Evolutionary conservation across 2,888 invertebrate genomes (phyloP).

Genomic region (Acronicta leporina): DNA sequence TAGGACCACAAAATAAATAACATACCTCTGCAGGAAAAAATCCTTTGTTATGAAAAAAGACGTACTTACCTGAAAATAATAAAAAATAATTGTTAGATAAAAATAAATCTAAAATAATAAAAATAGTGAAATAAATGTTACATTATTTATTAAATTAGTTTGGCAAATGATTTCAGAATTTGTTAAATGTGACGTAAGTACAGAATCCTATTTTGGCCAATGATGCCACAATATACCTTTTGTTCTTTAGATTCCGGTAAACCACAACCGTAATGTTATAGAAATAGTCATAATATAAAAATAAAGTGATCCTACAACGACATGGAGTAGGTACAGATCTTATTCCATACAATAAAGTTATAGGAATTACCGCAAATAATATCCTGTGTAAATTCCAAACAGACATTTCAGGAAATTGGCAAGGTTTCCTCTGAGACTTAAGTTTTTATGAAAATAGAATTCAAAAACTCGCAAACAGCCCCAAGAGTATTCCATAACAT

Average conservation of each 20-base stretch:
- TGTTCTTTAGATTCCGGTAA: slow-evolving; percentile 15
- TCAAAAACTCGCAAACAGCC: slow-evolving; percentile 7
- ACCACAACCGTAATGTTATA: slow-evolving; percentile 16
- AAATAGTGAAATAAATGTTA: no score
- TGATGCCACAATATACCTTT: neutral
- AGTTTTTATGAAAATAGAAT: slow-evolving; percentile 15
- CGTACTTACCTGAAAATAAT: slow-evolving; percentile 58
- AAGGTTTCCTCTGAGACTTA: slow-evolving; percentile 24
- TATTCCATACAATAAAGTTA: slow-evolving; percentile 13
- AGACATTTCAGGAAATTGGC: slow-evolving; percentile 28
- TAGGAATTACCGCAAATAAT: slow-evolving; percentile 23
- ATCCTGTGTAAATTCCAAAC: slow-evolving; percentile 44
- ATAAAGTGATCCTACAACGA: neutral
- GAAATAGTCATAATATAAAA: slow-evolving; percentile 4
- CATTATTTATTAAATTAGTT: no score
- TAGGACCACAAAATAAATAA: neutral
- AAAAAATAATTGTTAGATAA: slow-evolving; percentile 1
- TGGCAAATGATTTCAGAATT: no score
- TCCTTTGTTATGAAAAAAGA: neutral
- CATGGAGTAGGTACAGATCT: neutral
- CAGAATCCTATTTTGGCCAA: neutral
- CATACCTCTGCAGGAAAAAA: slow-evolving; percentile 20
- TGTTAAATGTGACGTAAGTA: no score
- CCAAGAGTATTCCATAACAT: neutral
- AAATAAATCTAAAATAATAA: no score